Base-by-base conservation (phyloP, 1,140 invertebrate species). In the Phortica variegata region DNA sequence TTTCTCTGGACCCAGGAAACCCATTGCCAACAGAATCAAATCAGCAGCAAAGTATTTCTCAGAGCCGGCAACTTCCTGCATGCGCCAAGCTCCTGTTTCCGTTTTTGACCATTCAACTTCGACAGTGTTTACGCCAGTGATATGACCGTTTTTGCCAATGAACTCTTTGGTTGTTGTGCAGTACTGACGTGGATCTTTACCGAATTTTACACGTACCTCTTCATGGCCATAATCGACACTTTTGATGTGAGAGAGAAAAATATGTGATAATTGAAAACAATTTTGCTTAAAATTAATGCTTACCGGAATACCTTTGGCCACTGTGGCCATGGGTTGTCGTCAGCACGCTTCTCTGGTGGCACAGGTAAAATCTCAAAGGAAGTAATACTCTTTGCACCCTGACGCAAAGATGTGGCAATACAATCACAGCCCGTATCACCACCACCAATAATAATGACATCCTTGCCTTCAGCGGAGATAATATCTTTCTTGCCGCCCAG, bases 371-470 rank as follows among this genome's bases (percentile, higher is more conserved):
- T 98, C 82, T 99, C 97, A 80, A 99, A 99, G 7, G 93, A 91
- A 2, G 91, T 93, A 51, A 99, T 95, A 31, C 87, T 88, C 63
- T 91, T 94, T n/a, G 97, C 97, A 32, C 95, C 94, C 82, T 98
- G 94, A 65, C 97, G 83, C 10, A 98, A 81, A 3, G 95, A 95
- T 2, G 97, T 99, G 31, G 91, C 97, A 77, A 99, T 98, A 72
- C 97, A 99, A 82, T 99, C 97, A 78, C 93, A 96, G 0, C 97
- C 97, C n/a, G 97, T 99, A 76, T 99, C 97, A 19, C 97, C 97
- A 10, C 97, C 97, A 16, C 97, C 97, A 61, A 99, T 95, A 47
- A 99, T 87, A 52, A 99, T 87, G 3, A 99, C 95, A 77, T 97
- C 82, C 77, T 97, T 98, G 61, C 90, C 91, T 71, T 94, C 90